Evolutionary conservation across 1,140 invertebrate species (phyloP), one percentile per base, ranked within the genome.

Genomic region (Eurosta solidaginis): DNA sequence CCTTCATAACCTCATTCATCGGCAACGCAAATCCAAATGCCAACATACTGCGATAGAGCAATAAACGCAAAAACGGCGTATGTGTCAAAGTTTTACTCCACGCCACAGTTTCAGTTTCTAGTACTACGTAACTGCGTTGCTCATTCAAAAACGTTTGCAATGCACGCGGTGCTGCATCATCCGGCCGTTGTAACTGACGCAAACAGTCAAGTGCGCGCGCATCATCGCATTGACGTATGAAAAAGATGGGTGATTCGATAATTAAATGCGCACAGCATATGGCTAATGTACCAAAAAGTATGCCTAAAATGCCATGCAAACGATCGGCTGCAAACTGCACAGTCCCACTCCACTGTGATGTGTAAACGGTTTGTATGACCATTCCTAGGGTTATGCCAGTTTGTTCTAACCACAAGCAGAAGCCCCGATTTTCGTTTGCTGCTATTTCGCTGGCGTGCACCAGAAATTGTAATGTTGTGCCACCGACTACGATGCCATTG

Each of bases 301-400:
- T 85, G 9, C 81, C 83, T n/a, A 85, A 81, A 9, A 84, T 84
- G 5, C 84, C 84, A 68, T 85, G 84, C n/a, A 81, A 78, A 6
- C 78, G 68, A 50, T 85, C 84, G 17, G 79, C 33, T 3, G 54
- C 40, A n/a, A 82, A 63, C 17, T 45, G 59, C 42, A 44, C 44
- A 3, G 10, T 25, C 3, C 33, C 3, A 0, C 7, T 20, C 84
- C 81, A 83, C n/a, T 82, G 78, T 3, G 81, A 76, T 10, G 73
- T 76, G 22, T 83, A 81, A 52, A 86, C 80, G 27, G 83, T 80
- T 74, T 86, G 84, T 1, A 86, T 78, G 36, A 78, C 54, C 40
- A 85, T 77, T 25, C 84, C 84, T 7, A 85, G n/a, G 0, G 82
- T 74, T 29, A 85, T 20, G 10, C 80, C 81, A 9, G 77, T 81